Evolutionary conservation across 2,888 invertebrate genomes (phyloP).

Genomic region (Dendrolimus houi): DNA sequence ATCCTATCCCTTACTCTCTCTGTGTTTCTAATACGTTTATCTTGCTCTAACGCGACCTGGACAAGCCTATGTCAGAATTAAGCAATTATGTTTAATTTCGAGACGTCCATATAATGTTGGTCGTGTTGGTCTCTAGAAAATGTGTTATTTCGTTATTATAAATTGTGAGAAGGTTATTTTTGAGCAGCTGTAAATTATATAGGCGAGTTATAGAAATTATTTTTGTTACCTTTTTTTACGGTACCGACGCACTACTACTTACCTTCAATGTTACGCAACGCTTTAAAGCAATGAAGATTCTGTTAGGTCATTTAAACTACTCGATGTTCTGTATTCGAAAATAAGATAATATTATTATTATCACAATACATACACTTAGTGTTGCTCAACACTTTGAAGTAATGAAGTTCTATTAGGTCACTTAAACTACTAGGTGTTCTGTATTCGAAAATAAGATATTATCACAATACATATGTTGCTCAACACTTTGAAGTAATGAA

Average conservation of each 20-base stretch:
- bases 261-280: slow-evolving; percentile 15
- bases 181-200: slow-evolving; percentile 73
- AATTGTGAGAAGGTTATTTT: slow-evolving; percentile 73
- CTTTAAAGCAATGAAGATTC: neutral
- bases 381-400: too few species aligned
- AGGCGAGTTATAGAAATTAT: slow-evolving; percentile 11
- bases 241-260: slow-evolving; percentile 18
- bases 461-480: too few species aligned
- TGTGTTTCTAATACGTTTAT: neutral
- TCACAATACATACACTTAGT: too few species aligned
- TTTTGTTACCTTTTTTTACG: slow-evolving; percentile 12
- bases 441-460: too few species aligned
- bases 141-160: slow-evolving; percentile 74
- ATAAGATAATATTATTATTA: too few species aligned
- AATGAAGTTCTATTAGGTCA: too few species aligned
- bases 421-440: too few species aligned
- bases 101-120: slow-evolving; percentile 63
- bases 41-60: neutral
- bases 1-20: slow-evolving; percentile 30
- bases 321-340: too few species aligned
- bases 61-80: slow-evolving; percentile 47
- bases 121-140: slow-evolving; percentile 51
- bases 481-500: too few species aligned
- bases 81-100: slow-evolving; percentile 76
- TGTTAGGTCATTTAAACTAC: too few species aligned